phyloP scores from a whole-genome alignment of 2,888 invertebrate species.

The Polietes domitor region DNA sequence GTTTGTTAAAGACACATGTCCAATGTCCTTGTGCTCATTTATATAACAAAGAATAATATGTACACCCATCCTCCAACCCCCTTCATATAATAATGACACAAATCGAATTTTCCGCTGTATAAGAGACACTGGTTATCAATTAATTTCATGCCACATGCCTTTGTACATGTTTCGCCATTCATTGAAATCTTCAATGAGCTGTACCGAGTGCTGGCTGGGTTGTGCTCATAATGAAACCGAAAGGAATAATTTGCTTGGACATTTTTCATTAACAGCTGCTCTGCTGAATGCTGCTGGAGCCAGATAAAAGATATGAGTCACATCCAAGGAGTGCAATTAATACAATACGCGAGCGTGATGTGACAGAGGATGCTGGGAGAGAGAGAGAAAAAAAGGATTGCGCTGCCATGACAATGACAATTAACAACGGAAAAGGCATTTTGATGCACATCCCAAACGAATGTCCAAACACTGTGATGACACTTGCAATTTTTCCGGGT shows the following conservation, averaged over 20 bases:
- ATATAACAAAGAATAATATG: background rate
- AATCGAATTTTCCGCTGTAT: slow-evolving; percentile 16
- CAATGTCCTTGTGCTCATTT: slow-evolving; percentile 7
- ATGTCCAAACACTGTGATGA: background rate
- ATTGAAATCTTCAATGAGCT: background rate
- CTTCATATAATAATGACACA: background rate
- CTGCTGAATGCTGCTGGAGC: background rate
- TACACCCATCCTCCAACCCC: background rate
- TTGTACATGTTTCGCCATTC: background rate
- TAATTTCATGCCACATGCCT: slow-evolving; percentile 25
- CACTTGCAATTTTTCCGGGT: background rate
- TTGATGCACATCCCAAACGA: background rate
- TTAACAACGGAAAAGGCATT: slow-evolving; percentile 1
- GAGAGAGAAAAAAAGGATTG: background rate
- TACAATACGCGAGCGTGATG: background rate
- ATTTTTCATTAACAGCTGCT: slow-evolving; percentile 49
- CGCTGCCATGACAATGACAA: slow-evolving; percentile 8
- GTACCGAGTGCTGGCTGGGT: no score
- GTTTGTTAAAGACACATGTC: background rate
- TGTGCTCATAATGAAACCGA: slow-evolving; percentile 22
- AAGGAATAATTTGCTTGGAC: slow-evolving; percentile 30
- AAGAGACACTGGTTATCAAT: slow-evolving; percentile 8
- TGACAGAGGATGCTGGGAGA: background rate
- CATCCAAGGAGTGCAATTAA: slow-evolving; percentile 15
- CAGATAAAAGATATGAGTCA: background rate